Evolutionary conservation across 2,797 vertebrate species (phyloP), one percentile per base, ranked within the genome.

Genomic region (Rhabdophis nuchalis): DNA sequence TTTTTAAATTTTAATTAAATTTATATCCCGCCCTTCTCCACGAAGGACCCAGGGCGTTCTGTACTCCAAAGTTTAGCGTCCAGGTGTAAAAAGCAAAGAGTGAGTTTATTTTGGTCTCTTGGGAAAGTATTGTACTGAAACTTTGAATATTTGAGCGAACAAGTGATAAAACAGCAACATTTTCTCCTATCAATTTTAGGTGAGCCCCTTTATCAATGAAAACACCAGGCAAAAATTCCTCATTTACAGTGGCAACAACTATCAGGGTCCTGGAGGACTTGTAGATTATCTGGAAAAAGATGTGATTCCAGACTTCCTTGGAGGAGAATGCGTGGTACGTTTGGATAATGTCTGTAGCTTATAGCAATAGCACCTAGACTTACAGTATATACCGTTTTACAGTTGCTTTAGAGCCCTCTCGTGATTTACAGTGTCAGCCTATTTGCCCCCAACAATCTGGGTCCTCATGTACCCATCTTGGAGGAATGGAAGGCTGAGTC

Each of bases 181-280:
- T 46, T 53, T 72, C 0, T n/a, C 12, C 32, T 29, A 7, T 41
- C 61, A 50, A 0, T 93, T 94, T 27, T 94, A 98, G 98, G 97
- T 98, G 94, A 98, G 98, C 91, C 98, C 98, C 72, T 98, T 98
- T 93, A 98, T 98, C 96, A 98, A 98, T 0, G 98, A 98, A 91
- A 98, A 98, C 95, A 98, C 98, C 1, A 95, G 98, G 41, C 97
- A 97, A 94, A 98, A 98, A 89, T 98, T 98, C 94, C 97, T 98
- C 11, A 98, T 98, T 93, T 98, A 98, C 93, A 98, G 98, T 2
- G 98, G 98, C 77, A 98, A 97, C 92, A 97, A 98, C 92, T 98
- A 98, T 85, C 98, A 98, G 93, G 98, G 98, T 25, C 96, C 97
- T 0, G 98, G 98, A 6, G 98, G 98, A 58, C 97, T 98, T 2